Evolutionary conservation across 2,113 vertebrate genomes (phyloP).

Genomic region (Haemorhous mexicanus): DNA sequence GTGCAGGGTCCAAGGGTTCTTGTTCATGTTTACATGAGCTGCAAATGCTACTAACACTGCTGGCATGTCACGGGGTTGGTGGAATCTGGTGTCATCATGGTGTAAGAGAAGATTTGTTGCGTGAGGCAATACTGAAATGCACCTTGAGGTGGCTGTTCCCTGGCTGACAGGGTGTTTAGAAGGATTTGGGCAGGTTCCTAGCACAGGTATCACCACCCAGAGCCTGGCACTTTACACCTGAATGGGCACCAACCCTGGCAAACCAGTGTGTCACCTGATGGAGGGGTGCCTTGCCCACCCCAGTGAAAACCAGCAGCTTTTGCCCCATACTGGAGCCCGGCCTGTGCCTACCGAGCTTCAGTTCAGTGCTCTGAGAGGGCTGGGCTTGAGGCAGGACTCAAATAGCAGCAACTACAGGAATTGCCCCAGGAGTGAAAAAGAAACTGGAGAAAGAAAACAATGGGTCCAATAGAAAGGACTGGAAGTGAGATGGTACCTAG

Average conservation of each 20-base stretch:
- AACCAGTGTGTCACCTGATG: rapidly evolving
- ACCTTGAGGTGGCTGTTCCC: rapidly evolving
- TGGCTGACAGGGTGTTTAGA: background rate
- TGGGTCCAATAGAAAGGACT: background rate
- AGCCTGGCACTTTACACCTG: background rate
- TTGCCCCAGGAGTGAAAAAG: background rate
- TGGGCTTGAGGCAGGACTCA: background rate
- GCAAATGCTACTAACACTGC: background rate
- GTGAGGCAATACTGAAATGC: background rate
- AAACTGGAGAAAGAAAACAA: background rate
- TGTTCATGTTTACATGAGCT: background rate
- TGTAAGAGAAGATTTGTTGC: background rate
- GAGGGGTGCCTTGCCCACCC: background rate
- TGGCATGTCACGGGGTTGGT: background rate
- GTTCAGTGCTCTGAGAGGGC: background rate
- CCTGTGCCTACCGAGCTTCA: background rate
- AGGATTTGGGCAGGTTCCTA: background rate
- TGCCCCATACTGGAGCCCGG: background rate
- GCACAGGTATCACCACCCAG: background rate
- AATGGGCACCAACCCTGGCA: background rate
- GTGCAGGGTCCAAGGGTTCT: background rate
- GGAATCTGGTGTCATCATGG: background rate
- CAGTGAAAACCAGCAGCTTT: background rate
- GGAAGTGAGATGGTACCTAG: background rate
- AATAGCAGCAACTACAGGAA: background rate